These are phyloP conservation scores for Drosophila quinaria DNA, from an alignment of 2,888 invertebrate species.

Conservation along the genomic window DNA sequence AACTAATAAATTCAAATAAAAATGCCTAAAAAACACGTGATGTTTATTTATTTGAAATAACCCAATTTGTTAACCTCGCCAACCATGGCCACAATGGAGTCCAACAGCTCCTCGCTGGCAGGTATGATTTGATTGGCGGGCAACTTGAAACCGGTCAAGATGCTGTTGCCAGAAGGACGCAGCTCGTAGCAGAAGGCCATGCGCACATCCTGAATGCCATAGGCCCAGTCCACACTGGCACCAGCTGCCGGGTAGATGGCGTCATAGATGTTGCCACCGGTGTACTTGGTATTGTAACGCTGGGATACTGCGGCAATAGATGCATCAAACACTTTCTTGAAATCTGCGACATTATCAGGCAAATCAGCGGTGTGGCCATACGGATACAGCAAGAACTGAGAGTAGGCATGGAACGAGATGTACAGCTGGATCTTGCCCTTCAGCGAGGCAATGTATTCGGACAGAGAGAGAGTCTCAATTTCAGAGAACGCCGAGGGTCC, in stretches of 20 bases:
- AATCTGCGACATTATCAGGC: constrained; percentile 87
- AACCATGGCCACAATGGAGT: constrained; percentile 86
- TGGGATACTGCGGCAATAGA: constrained; percentile 85
- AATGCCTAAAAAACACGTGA: not conserved
- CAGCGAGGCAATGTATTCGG: constrained; percentile 87
- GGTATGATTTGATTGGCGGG: constrained; percentile 89
- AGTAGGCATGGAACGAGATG: constrained; percentile 91
- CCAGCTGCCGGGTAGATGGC: constrained; percentile 88
- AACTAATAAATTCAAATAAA: not conserved
- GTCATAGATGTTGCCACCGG: constrained; percentile 88
- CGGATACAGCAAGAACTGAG: constrained; percentile 90
- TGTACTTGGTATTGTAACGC: constrained; percentile 88
- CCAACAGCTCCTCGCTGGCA: constrained; percentile 89
- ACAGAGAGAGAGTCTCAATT: constrained; percentile 86
- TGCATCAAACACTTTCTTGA: constrained; percentile 84
- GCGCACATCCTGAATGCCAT: constrained; percentile 87
- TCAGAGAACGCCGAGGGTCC: constrained; percentile 91
- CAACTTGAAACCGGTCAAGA: constrained; percentile 88
- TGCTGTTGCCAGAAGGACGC: constrained; percentile 83
- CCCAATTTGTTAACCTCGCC: constrained; percentile 80
- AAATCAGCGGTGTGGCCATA: constrained; percentile 89
- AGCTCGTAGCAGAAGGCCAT: constrained; percentile 87
- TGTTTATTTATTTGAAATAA: constrained; percentile 21
- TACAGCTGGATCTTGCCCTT: constrained; percentile 88
- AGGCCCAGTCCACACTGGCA: constrained; percentile 91